phyloP scores from a whole-genome alignment of 23 tunicate species.

The Clavelina lepadiformis region DNA sequence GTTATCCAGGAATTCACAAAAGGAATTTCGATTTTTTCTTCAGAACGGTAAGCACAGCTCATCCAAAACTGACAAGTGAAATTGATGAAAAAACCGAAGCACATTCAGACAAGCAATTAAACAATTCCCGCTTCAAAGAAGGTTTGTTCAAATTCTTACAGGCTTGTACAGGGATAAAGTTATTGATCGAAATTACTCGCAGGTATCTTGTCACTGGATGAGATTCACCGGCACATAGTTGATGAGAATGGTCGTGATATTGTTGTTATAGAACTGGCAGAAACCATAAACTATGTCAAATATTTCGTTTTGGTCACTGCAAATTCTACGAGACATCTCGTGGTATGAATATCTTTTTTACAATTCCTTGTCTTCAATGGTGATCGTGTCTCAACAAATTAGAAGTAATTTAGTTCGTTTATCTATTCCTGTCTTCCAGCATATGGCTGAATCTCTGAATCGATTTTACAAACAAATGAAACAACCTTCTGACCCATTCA shows the following conservation, averaged over 20 bases:
- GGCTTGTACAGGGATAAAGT: no score
- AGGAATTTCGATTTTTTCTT: no score
- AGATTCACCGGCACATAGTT: constrained; percentile 28
- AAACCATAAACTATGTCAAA: constrained; percentile 44
- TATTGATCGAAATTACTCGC: neutral
- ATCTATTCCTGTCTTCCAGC: constrained; percentile 3
- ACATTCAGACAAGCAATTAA: no score
- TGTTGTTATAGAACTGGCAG: constrained; percentile 44
- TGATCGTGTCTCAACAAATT: neutral
- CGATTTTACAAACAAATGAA: constrained; percentile 59
- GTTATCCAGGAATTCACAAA: no score
- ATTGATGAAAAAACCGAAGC: no score
- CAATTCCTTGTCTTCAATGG: neutral
- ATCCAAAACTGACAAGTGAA: no score
- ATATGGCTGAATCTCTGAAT: constrained; percentile 57
- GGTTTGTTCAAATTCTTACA: no score
- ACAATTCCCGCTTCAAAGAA: no score
- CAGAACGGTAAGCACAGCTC: no score
- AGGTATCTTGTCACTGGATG: constrained; percentile 52
- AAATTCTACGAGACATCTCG: constrained; percentile 60
- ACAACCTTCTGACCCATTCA: constrained; percentile 36
- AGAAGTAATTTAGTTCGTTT: neutral
- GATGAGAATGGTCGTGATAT: constrained; percentile 51
- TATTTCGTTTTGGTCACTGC: constrained; percentile 72
- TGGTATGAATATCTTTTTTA: constrained; percentile 2